Evolutionary conservation across 2,888 invertebrate species (phyloP), one percentile per base, ranked within the genome.

Genomic region (Epirrhoe tristata): DNA sequence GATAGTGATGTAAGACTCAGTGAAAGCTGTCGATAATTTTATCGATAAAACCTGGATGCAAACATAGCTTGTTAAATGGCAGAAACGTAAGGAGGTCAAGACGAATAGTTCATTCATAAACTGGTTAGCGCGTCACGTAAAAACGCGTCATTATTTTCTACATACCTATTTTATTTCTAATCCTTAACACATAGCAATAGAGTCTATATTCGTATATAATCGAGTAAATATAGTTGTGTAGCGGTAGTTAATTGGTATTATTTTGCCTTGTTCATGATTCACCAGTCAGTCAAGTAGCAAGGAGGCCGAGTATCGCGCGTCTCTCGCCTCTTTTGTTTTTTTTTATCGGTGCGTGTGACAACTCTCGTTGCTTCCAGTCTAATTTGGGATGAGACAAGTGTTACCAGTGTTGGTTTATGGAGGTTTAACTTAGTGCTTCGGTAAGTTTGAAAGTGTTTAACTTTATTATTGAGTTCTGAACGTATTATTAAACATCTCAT

Each of bases 211-310:
- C 65, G 79, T 68, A 77, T 76, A 73, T 69, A 74, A 80, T 85
- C 80, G 80, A 80, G 81, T 84, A 81, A 83, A 83, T 83, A 79
- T 79, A 79, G 77, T 78, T 75, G 73, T 52, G 24, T 76, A 72
- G 76, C 75, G 63, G 80, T 80, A 76, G 81, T 87, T 91, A 91
- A 91, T 91, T 91, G 89, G 87, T 89, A 84, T 85, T 90, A 91
- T 91, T 89, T 91, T 87, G 89, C 90, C 85, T 87, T 83, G 85
- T 88, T 87, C 80, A 86, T 92, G 91, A 91, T 84, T 92, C 91
- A 91, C 84, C 81, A 80, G 86, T 81, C 89, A 89, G 91, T 90
- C 79, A 83, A 80, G 84, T 82, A 81, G 82, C 81, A 78, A 81
- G 76, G 82, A 80, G 83, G 79, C 81, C 81, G 83, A 79, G 78